Percentiles rank a stretch among this genome's conserved stretches.
These are phyloP conservation scores for Percopsis omiscomaycus DNA, from an alignment of 2,797 vertebrate genomes.

Conservation along the genomic window DNA sequence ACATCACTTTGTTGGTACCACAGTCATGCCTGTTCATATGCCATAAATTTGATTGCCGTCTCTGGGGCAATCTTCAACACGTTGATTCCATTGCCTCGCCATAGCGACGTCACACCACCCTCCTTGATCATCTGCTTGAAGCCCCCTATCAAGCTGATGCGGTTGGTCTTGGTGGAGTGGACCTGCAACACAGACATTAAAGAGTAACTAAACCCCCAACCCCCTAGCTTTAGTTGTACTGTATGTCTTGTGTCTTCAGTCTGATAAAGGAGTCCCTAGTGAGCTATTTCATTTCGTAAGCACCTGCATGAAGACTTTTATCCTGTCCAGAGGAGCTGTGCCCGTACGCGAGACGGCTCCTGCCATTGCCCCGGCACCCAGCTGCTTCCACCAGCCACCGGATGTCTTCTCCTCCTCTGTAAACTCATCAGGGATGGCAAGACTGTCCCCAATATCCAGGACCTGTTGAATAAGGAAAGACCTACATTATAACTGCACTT, in stretches of 20 bases:
- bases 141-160: conserved; percentile 84
- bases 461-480: conserved; percentile 73
- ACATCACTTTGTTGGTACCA: background rate
- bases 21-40: conserved; percentile 87
- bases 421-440: conserved; percentile 96
- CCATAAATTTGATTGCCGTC: conserved; percentile 96
- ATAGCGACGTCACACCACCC: conserved; percentile 88
- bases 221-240: no score
- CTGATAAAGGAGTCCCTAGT: background rate
- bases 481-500: background rate
- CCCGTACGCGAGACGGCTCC: conserved; percentile 93
- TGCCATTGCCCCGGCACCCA: conserved; percentile 85
- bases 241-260: no score
- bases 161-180: conserved; percentile 86
- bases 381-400: conserved; percentile 93
- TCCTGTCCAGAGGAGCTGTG: conserved; percentile 92
- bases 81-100: conserved; percentile 96
- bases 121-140: conserved; percentile 93
- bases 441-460: conserved; percentile 94
- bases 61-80: conserved; percentile 98
- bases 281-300: conserved; percentile 10
- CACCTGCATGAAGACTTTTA: conserved; percentile 99
- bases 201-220: no score
- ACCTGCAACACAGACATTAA: conserved; percentile 75
- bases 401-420: conserved; percentile 94